These are phyloP conservation scores for Trichomalopsis sarcophagae DNA, from an alignment of 1,140 invertebrate genomes.

Conservation along the genomic window DNA sequence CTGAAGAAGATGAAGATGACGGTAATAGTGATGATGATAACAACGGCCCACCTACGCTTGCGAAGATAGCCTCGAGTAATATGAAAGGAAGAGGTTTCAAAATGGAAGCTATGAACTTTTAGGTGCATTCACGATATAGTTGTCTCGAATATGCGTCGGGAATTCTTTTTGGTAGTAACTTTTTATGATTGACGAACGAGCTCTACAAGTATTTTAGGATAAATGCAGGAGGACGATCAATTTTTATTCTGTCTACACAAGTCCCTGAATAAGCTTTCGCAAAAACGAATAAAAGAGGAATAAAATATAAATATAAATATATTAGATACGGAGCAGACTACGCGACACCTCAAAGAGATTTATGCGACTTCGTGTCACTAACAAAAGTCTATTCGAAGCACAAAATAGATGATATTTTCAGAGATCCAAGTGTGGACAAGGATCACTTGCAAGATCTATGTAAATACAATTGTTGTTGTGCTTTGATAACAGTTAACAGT, in stretches of 20 bases:
- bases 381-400: conserved; percentile 25
- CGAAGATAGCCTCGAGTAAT: conserved; percentile 63
- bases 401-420: conserved; percentile 38
- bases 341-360: conserved; percentile 20
- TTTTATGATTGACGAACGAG: conserved; percentile 4
- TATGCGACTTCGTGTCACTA: background rate
- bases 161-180: conserved; percentile 19
- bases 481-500: conserved; percentile 31
- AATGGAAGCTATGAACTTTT: conserved; percentile 75
- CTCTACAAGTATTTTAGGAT: background rate
- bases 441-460: conserved; percentile 23
- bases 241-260: background rate
- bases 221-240: background rate
- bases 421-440: background rate
- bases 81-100: conserved; percentile 70
- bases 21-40: conserved; percentile 71
- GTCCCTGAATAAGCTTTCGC: background rate
- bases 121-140: conserved; percentile 35
- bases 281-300: background rate
- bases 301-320: background rate
- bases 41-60: conserved; percentile 64
- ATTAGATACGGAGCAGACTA: background rate
- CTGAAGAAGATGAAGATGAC: conserved; percentile 73
- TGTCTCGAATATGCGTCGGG: background rate
- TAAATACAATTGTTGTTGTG: conserved; percentile 35